Base-by-base conservation (phyloP, 2,113 vertebrate species). In the Anhinga rufa region DNA sequence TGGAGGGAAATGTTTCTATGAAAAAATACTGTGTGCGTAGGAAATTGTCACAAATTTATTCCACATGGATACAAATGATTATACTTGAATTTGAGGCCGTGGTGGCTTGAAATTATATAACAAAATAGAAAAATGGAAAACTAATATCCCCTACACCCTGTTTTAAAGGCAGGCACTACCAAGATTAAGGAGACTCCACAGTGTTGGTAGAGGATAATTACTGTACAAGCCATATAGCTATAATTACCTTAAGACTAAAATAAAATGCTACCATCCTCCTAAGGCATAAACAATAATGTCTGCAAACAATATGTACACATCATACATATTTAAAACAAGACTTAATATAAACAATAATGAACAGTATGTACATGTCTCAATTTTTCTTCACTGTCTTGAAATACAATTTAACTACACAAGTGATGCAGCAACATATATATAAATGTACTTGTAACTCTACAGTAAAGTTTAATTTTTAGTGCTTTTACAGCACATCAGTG, bases 251-350 rank as follows among this genome's bases (percentile, higher is more conserved):
- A 98, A 97, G 97, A 99, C 98, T 99, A 99, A 99, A 99, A 99
- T 99, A 98, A 99, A 99, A 99, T 99, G 99, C 99, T 99, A 99
- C 99, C 95, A 71, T 99, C 98, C 98, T 99, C 98, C 99, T 99
- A 99, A 99, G 99, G 99, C 99, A 99, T 99, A 99, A 99, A 99
- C 99, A 99, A 99, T 99, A 99, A 99, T 99, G 99, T 99, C 99
- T 99, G 99, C 98, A 98, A 99, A 99, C 99, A 98, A 99, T 99
- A 99, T 99, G 98, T 99, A 99, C 99, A 99, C 99, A 99, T 99
- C 98, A 99, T 99, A 99, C 98, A 99, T 98, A 98, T 99, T 99
- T 99, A 99, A 99, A 99, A 99, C 99, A 99, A 99, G 99, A 99
- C 99, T 98, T 98, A 99, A 99, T 99, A 99, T 99, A 99, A 99